Conservation (phyloP, 2,797 vertebrate genomes). For the Neolamprologus multifasciatus region DNA sequence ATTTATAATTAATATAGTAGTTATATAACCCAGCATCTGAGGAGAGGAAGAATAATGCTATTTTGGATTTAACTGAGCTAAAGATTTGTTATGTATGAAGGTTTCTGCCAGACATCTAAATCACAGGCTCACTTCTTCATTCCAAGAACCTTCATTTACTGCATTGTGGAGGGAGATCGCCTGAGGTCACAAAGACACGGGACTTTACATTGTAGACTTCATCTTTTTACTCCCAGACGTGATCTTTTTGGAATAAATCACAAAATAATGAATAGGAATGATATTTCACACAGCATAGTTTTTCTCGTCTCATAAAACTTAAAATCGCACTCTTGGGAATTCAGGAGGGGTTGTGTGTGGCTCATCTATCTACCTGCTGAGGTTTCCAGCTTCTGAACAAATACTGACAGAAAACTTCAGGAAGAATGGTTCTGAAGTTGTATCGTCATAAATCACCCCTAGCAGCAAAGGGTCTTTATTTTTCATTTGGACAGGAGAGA, state of each 20-base stretch:
- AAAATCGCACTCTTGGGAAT: not conserved
- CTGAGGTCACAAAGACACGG: not conserved
- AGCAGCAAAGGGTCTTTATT: not conserved
- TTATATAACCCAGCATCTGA: constrained; percentile 23
- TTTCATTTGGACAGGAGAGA: not conserved
- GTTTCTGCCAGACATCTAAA: not conserved
- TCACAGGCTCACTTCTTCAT: not conserved
- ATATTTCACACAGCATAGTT: not conserved
- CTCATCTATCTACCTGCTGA: not conserved
- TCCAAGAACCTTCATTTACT: not conserved
- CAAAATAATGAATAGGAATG: not conserved
- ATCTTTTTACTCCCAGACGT: not conserved
- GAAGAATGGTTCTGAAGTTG: not conserved
- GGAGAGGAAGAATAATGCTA: not conserved
- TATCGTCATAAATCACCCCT: not conserved
- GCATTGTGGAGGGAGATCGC: not conserved
- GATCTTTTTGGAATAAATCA: not conserved
- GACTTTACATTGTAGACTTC: not conserved
- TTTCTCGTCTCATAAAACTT: not conserved
- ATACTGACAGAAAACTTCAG: not conserved
- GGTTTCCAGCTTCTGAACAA: not conserved
- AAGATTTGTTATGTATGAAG: not conserved
- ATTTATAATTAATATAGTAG: not conserved
- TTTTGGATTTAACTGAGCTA: not conserved
- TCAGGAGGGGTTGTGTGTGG: too few relatives aligned